Conservation (phyloP, 2,797 vertebrate genomes). For the Buphagus erythrorhynchus region DNA sequence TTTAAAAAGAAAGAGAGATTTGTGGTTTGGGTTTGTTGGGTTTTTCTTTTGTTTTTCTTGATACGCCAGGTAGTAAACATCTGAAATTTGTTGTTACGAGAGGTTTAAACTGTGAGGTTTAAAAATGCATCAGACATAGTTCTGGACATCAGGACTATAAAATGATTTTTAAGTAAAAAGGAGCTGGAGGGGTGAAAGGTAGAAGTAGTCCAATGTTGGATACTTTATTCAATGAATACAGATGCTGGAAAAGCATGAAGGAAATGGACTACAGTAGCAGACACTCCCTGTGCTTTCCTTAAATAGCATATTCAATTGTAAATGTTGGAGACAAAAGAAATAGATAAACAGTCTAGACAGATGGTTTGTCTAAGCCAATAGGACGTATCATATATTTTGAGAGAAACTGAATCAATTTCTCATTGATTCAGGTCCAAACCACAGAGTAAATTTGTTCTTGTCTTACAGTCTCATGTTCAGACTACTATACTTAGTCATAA, state of each 20-base stretch:
- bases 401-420: not conserved
- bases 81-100: not conserved
- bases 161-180: not conserved
- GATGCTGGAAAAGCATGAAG: not conserved
- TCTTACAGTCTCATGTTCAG: not conserved
- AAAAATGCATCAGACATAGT: not conserved
- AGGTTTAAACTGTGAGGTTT: not conserved
- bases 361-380: not conserved
- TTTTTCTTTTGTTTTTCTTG: not conserved
- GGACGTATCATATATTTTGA: not conserved
- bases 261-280: not conserved
- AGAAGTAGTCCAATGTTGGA: rapidly evolving
- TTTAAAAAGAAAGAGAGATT: not conserved
- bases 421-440: conserved; percentile 3
- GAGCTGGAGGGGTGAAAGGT: not conserved
- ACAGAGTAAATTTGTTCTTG: not conserved
- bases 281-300: not conserved
- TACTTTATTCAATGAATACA: not conserved
- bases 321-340: not conserved
- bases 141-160: not conserved
- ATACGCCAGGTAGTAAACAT: not conserved
- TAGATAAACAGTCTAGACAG: not conserved
- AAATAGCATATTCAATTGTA: not conserved
- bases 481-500: not conserved
- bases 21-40: not conserved